Evolutionary conservation across 1,140 invertebrate genomes (phyloP).

Genomic region (Drosophila suzukii): DNA sequence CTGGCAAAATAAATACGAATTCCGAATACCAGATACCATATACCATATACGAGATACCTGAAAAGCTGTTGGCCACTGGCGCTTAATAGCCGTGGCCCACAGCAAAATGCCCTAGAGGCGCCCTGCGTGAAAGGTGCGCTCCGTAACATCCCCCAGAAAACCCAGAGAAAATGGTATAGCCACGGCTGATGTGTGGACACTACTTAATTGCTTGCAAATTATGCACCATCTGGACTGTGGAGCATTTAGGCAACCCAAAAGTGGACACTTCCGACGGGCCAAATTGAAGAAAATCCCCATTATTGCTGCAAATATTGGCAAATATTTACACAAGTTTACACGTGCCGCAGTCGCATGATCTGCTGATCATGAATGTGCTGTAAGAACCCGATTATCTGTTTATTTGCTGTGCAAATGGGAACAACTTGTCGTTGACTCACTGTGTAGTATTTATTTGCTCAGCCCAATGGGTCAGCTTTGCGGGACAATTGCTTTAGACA

Average conservation of each 20-base stretch:
- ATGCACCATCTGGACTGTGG: constrained; percentile 51
- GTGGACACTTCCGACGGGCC: constrained; percentile 67
- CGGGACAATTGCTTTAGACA: constrained; percentile 8
- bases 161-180: not conserved
- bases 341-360: constrained; percentile 48
- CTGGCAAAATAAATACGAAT: constrained; percentile 55
- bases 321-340: constrained; percentile 38
- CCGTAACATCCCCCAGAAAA: constrained; percentile 13
- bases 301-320: constrained; percentile 50
- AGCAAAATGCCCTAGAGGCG: constrained; percentile 60
- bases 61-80: constrained; percentile 47
- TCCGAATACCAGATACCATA: constrained; percentile 5
- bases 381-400: constrained; percentile 3
- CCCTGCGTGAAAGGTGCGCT: constrained; percentile 64
- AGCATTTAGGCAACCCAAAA: constrained; percentile 27
- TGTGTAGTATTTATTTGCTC: constrained; percentile 3
- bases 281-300: constrained; percentile 29
- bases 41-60: constrained; percentile 15
- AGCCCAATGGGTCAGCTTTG: constrained; percentile 9
- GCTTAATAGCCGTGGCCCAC: constrained; percentile 69
- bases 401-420: constrained; percentile 2
- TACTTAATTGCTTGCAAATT: constrained; percentile 75
- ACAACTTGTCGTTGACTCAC: constrained; percentile 19
- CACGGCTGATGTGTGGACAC: constrained; percentile 29
- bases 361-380: constrained; percentile 24